These are phyloP conservation scores for Phaetusa simplex DNA, from an alignment of 2,113 vertebrate species.

Conservation along the genomic window DNA sequence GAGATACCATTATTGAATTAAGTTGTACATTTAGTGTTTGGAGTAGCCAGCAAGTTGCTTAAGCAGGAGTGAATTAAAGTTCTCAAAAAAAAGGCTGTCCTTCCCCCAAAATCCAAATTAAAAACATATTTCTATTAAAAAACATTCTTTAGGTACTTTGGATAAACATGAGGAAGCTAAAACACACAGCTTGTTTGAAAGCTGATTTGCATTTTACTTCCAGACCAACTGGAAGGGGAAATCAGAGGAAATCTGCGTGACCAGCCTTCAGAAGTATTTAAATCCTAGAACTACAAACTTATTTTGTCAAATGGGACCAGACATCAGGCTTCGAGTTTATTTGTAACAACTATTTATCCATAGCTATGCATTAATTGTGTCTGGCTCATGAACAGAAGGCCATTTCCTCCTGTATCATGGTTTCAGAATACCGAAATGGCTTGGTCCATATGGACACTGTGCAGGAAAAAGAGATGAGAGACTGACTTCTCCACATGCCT, in stretches of 20 bases:
- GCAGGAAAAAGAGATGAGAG: not conserved
- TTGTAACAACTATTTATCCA: not conserved
- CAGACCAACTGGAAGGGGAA: not conserved
- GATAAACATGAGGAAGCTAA: not conserved
- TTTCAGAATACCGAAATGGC: not conserved
- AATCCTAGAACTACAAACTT: not conserved
- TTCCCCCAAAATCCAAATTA: not conserved
- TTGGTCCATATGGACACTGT: not conserved
- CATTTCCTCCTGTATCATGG: not conserved
- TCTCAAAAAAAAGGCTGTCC: not conserved
- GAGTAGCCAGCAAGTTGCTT: not conserved
- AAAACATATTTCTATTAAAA: not conserved
- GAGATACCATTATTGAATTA: not conserved
- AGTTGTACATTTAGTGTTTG: not conserved
- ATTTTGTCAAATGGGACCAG: not conserved
- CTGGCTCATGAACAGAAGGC: not conserved
- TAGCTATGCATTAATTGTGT: not conserved
- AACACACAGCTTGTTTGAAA: not conserved
- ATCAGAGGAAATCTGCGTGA: not conserved
- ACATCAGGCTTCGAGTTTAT: not conserved
- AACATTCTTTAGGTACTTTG: not conserved
- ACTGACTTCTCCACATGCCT: not conserved
- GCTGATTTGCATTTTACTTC: not conserved
- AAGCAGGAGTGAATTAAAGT: not conserved
- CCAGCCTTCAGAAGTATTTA: not conserved